Evolutionary conservation across 2,888 invertebrate species (phyloP), one percentile per base, ranked within the genome.

Genomic region (Mesorhabditis spiculigera): DNA sequence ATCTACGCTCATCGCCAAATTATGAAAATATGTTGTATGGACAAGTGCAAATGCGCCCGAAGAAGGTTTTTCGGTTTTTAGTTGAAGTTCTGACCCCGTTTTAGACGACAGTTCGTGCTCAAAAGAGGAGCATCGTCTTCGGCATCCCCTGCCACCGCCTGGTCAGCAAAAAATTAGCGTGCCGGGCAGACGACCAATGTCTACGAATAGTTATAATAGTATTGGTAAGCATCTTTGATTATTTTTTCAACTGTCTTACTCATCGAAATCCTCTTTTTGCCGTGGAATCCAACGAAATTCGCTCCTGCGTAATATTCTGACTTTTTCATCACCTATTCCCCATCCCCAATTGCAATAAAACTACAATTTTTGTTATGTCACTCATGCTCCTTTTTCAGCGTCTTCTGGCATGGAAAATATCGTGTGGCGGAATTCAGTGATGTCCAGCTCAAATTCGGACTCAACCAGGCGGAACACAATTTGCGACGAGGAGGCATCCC

Each of bases 321-420:
- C 28, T 28, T 28, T 28, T 28, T 28, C 28, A 28, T 3, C 28
- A 28, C 28, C 28, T 28, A 28, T 28, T 28, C 28, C 1, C 28
- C 28, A 28, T 1, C 28, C 28, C 28, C 28, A 28, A 28, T 28
- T 28, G 28, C 28, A 28, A 28, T 28, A 28, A 1, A 28, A 28
- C 28, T 28, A 28, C 28, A 28, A 28, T 28, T 28, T 28, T 28
- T 28, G 28, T 28, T 28, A 28, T 28, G 28, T 28, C 28, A 28
- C 28, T 28, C 28, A 28, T 28, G 28, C 28, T 28, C 28, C 28
- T 28, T 28, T 73, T 70, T 64, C 73, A 79, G 81, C 81, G 43
- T 82, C 82, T 10, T 81, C 80, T 45, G 82, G 82, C 45, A 75
- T 83, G 77, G 81, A 80, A 63, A 81, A 81, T 67, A 72, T 83